Evolutionary conservation across 2,888 invertebrate species (phyloP).

Genomic region (Amaurobius ferox): DNA sequence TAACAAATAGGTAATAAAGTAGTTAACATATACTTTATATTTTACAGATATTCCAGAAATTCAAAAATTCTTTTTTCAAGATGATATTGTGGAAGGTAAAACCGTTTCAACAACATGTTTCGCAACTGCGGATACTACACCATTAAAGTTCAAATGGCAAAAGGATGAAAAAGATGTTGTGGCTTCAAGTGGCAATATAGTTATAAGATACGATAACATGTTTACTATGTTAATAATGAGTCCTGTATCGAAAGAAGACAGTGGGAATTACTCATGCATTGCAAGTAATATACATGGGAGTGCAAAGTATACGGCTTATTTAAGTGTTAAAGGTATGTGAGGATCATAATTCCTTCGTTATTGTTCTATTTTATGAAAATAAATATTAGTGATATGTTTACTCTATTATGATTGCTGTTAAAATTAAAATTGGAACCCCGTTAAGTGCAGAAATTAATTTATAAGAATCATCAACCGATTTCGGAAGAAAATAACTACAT

Average conservation of each 20-base stretch:
- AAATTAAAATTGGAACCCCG: no score
- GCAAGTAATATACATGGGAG: constrained; percentile 27
- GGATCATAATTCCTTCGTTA: no score
- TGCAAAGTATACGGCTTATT: constrained; percentile 18
- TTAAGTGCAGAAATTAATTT: no score
- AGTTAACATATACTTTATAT: no score
- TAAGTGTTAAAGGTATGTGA: constrained; percentile 42
- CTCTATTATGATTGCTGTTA: no score
- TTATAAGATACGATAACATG: constrained; percentile 21
- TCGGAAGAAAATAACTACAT: no score
- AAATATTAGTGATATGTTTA: no score
- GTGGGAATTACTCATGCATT: constrained; percentile 44
- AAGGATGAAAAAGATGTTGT: constrained; percentile 27
- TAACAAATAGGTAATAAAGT: no score
- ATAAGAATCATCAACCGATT: no score
- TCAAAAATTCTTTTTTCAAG: constrained; percentile 60
- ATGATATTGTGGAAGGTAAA: constrained; percentile 35
- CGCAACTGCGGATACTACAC: not conserved
- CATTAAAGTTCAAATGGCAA: constrained; percentile 23
- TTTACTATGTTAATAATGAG: constrained; percentile 35
- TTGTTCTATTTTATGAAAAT: no score
- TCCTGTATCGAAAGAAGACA: constrained; percentile 26
- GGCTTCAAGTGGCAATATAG: not conserved
- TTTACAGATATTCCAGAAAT: constrained; percentile 51
- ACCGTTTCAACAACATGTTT: constrained; percentile 27